Conservation (phyloP, 2,888 invertebrate species). For the Sarcophaga carnaria region DNA sequence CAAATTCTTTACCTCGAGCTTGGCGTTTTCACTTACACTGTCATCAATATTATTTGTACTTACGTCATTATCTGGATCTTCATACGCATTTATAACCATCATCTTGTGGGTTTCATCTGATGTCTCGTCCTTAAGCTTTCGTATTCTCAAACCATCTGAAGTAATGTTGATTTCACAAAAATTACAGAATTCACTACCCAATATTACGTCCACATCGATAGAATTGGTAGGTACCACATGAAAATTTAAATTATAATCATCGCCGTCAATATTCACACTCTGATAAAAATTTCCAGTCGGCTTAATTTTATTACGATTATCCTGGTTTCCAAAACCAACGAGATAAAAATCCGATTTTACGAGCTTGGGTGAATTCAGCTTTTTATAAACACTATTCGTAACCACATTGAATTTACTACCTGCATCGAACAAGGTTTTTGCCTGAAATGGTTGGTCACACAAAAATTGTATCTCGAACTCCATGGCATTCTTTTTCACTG, state of each 20-base stretch:
- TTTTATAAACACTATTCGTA: constrained; percentile 1
- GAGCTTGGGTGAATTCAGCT: constrained; percentile 1
- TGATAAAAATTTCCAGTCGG: constrained; percentile 14
- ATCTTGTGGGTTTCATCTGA: constrained; percentile 21
- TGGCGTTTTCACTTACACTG: constrained; percentile 19
- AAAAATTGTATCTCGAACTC: constrained; percentile 32
- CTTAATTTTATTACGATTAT: constrained; percentile 2
- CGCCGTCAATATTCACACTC: constrained; percentile 22
- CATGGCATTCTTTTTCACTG: constrained; percentile 20
- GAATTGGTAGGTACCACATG: constrained; percentile 42
- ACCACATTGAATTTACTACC: constrained; percentile 36
- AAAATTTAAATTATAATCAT: constrained; percentile 34
- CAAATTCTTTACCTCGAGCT: constrained; percentile 57
- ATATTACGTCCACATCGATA: constrained; percentile 40
- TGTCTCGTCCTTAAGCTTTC: constrained; percentile 22
- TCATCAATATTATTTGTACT: constrained; percentile 31
- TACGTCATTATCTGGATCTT: not conserved
- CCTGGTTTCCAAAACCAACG: constrained; percentile 34
- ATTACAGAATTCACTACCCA: constrained; percentile 44
- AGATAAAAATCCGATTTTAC: constrained; percentile 13
- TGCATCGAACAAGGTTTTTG: constrained; percentile 34
- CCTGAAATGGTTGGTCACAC: not conserved
- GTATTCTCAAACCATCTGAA: constrained; percentile 18
- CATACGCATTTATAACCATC: constrained; percentile 27
- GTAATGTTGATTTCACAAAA: constrained; percentile 34